Base-by-base conservation (phyloP, 2,113 vertebrate genomes). In the Gulo gulo region DNA sequence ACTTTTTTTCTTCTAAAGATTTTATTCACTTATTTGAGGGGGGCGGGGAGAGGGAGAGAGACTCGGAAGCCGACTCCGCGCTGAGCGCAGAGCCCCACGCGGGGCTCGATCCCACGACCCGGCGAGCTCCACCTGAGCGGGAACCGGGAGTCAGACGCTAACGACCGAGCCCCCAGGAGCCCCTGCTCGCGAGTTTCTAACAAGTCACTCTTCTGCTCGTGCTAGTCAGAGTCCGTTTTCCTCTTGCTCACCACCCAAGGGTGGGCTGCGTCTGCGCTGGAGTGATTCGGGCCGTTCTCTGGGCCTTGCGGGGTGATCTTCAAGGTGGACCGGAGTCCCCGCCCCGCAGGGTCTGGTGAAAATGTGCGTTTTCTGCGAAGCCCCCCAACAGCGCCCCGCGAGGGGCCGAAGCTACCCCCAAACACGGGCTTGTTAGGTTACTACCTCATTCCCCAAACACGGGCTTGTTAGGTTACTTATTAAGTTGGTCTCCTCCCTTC, bases 361-460 rank as follows among this genome's bases (percentile, higher is more conserved):
- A 39, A n/a, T 2, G 12, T 0, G 31, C 0, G 42, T 47, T 20
- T 34, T 10, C 0, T 1, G n/a, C 10, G 36, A 10, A 47, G 0
- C 31, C 7, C 59, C 0, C 47, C 45, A 26, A 4, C 0, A 0
- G 29, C 15, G 15, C 65, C 63, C 26, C 2, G 2, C 57, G 57
- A 52, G 18, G 20, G 26, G 15, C 1, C 14, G 7, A 73, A 31
- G 16, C 47, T 2, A 1, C 21, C 0, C 0, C 36, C 31, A 4
- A 7, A 39, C 10, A 1, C 6, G 0, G 2, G 5, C 55, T 0
- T 7, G 21, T 31, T 9, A 2, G 69, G 23, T 36, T 6, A 1
- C 57, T 52, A 13, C 47, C 47, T 50, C 47, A 13, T 50, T 50
- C 0, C 0, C 36, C 31, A 4, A 7, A 39, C 10, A 1, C 7